Evolutionary conservation across 2,797 vertebrate species (phyloP).

Genomic region (Tapera naevia): DNA sequence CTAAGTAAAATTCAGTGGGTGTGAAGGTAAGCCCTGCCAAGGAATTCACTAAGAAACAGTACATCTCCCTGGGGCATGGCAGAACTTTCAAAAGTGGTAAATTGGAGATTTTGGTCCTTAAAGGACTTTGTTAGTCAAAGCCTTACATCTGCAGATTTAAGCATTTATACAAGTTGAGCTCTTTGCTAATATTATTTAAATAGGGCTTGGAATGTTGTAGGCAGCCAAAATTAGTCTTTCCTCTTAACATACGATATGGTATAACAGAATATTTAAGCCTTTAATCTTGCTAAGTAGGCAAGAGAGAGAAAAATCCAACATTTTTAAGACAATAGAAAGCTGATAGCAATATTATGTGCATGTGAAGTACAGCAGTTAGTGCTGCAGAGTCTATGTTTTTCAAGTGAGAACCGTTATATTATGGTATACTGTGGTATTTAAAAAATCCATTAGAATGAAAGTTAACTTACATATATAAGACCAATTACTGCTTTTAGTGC

Average conservation of each 20-base stretch:
- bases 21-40: constrained; percentile 21
- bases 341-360: constrained; percentile 42
- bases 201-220: constrained; percentile 51
- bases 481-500: neutral
- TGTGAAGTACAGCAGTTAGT: constrained; percentile 43
- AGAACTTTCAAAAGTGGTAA: constrained; percentile 33
- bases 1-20: constrained; percentile 14
- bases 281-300: constrained; percentile 62
- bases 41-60: constrained; percentile 21
- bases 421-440: constrained; percentile 54
- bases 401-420: constrained; percentile 28
- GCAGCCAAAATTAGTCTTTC: constrained; percentile 49
- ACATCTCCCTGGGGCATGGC: constrained; percentile 25
- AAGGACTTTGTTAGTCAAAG: constrained; percentile 31
- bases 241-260: constrained; percentile 35
- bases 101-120: constrained; percentile 36
- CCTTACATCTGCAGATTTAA: constrained; percentile 51
- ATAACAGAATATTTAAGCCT: constrained; percentile 51
- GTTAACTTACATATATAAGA: constrained; percentile 8
- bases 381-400: constrained; percentile 20
- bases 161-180: constrained; percentile 38
- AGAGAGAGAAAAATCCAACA: constrained; percentile 52
- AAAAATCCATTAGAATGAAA: constrained; percentile 49
- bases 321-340: constrained; percentile 52
- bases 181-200: constrained; percentile 56